phyloP scores from a whole-genome alignment of 2,113 vertebrate species.

The Clupea harengus region DNA sequence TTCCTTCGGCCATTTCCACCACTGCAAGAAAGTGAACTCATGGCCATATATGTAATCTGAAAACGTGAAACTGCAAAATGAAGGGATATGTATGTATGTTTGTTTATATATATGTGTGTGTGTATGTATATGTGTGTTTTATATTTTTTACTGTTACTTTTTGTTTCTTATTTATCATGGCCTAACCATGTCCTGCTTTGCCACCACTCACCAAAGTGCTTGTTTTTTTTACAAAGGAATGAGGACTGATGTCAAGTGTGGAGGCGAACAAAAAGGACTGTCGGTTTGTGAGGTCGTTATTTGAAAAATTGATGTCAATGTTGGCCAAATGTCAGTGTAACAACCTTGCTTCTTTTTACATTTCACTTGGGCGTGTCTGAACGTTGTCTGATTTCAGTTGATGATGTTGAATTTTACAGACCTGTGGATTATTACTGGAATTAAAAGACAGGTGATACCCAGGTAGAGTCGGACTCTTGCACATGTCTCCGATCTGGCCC shows the following conservation, averaged over 20 bases:
- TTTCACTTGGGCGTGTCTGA: conserved; percentile 44
- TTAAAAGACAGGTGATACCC: conserved; percentile 54
- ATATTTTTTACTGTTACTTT: not conserved
- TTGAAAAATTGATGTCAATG: conserved; percentile 64
- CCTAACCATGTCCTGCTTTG: conserved; percentile 63
- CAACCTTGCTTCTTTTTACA: conserved; percentile 56
- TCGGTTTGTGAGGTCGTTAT: conserved; percentile 32
- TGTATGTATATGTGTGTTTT: conserved; percentile 40
- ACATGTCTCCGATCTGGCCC: not conserved
- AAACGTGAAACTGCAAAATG: conserved; percentile 74
- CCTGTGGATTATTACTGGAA: conserved; percentile 73
- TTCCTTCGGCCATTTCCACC: conserved; percentile 37
- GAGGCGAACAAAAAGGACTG: conserved; percentile 30
- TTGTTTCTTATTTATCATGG: conserved; percentile 49
- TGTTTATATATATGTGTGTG: conserved; percentile 8
- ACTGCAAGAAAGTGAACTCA: conserved; percentile 29
- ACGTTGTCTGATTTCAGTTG: conserved; percentile 57
- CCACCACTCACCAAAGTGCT: conserved; percentile 79
- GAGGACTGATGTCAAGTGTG: conserved; percentile 56
- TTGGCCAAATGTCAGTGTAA: conserved; percentile 70
- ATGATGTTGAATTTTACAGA: conserved; percentile 63
- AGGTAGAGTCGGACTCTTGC: conserved; percentile 19
- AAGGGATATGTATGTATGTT: conserved; percentile 46
- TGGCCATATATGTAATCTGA: conserved; percentile 56
- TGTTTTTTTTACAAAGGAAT: conserved; percentile 67